Evolutionary conservation across 1,140 invertebrate species (phyloP).

Genomic region (Chlorops oryzae): DNA sequence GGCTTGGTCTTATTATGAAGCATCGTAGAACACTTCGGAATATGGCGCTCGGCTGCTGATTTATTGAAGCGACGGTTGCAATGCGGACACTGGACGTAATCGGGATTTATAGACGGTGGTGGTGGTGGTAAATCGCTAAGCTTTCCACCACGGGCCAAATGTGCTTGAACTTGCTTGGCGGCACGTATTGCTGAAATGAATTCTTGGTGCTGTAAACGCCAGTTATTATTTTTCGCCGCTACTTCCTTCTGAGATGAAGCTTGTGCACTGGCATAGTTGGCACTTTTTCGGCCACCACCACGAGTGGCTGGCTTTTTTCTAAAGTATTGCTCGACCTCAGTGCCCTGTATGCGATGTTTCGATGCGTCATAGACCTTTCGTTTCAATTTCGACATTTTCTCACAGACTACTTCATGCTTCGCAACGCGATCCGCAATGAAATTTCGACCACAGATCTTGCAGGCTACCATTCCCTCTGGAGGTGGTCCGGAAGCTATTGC

Average conservation of each 20-base stretch:
- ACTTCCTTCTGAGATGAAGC: conserved; percentile 18
- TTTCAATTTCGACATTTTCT: conserved; percentile 67
- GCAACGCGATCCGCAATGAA: conserved; percentile 74
- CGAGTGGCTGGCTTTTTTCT: conserved; percentile 41
- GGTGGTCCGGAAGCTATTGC: background rate
- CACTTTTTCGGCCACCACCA: background rate
- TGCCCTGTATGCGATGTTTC: conserved; percentile 75
- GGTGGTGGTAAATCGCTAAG: conserved; percentile 83
- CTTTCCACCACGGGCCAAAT: conserved; percentile 80
- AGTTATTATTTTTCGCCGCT: conserved; percentile 63
- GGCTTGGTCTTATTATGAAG: conserved; percentile 72
- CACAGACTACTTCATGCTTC: conserved; percentile 78
- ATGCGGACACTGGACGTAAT: conserved; percentile 88
- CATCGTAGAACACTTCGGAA: conserved; percentile 84
- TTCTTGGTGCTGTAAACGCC: conserved; percentile 88
- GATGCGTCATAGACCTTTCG: conserved; percentile 81
- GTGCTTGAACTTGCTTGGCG: conserved; percentile 79
- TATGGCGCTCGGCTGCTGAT: conserved; percentile 82
- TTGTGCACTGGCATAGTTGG: conserved; percentile 14
- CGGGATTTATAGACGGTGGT: conserved; percentile 75
- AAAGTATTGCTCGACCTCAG: conserved; percentile 75
- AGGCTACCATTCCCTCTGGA: conserved; percentile 49
- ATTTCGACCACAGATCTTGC: conserved; percentile 62
- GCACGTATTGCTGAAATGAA: conserved; percentile 85
- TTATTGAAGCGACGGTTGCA: conserved; percentile 83